Conservation (phyloP, 1,140 invertebrate species). For the Drosophila prosaltans region DNA sequence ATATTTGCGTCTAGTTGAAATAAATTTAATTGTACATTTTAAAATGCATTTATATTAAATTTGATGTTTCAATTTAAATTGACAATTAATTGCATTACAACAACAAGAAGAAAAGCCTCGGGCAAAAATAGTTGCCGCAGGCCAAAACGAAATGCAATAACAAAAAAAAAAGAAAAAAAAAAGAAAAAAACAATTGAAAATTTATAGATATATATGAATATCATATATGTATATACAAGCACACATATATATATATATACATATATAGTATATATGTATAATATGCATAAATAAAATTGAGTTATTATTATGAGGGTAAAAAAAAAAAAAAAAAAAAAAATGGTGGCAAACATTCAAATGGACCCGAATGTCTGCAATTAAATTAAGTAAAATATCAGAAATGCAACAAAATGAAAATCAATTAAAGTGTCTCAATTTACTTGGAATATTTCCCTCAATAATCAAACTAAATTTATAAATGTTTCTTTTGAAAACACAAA, state of each 20-base stretch:
- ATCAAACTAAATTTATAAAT: not conserved
- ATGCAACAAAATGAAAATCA: slow-evolving; percentile 5
- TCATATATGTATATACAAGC: slow-evolving; percentile 25
- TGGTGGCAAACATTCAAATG: slow-evolving; percentile 1
- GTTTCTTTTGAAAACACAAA: no score
- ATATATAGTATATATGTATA: slow-evolving; percentile 45
- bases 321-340: not conserved
- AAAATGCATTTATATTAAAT: slow-evolving; percentile 76
- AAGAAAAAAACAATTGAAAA: slow-evolving; percentile 13
- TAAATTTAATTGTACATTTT: slow-evolving; percentile 75
- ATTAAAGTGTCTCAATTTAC: not conserved
- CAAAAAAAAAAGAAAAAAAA: slow-evolving; percentile 15
- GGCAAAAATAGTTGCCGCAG: slow-evolving; percentile 13
- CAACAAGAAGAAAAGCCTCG: slow-evolving; percentile 33
- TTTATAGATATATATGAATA: slow-evolving; percentile 25
- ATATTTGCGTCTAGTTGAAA: slow-evolving; percentile 51
- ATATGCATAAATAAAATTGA: slow-evolving; percentile 65
- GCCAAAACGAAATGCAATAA: slow-evolving; percentile 14
- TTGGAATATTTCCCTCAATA: not conserved
- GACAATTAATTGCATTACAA: slow-evolving; percentile 77
- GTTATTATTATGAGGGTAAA: slow-evolving; percentile 2
- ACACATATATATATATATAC: slow-evolving; percentile 29
- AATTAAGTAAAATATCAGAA: slow-evolving; percentile 11
- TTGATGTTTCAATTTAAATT: slow-evolving; percentile 79
- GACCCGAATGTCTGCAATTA: not conserved